Conservation (phyloP, 2,113 vertebrate species). For the Rhinopomastus cyanomelas region DNA sequence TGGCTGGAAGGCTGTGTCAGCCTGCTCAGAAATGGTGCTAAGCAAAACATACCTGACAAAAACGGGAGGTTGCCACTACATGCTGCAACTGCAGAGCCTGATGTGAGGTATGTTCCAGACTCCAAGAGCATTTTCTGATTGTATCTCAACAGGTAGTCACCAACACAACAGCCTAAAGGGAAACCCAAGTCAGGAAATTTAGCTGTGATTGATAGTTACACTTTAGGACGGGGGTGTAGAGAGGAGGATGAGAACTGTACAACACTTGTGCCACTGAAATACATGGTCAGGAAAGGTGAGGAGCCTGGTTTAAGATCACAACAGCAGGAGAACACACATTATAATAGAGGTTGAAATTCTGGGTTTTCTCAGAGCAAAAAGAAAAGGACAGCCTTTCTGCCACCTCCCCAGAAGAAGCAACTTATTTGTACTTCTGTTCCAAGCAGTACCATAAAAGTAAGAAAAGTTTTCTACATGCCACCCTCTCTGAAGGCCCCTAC, state of each 20-base stretch:
- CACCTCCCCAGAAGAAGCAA: background rate
- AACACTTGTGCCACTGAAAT: background rate
- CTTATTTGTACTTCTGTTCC: background rate
- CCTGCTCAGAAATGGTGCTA: slow-evolving; percentile 87
- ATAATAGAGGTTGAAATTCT: background rate
- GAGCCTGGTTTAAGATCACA: background rate
- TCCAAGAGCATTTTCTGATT: background rate
- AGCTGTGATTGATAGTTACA: background rate
- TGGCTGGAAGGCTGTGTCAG: slow-evolving; percentile 91
- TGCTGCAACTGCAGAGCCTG: slow-evolving; percentile 84
- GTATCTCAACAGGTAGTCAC: background rate
- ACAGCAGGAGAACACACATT: background rate
- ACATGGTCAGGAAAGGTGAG: background rate
- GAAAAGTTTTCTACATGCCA: background rate
- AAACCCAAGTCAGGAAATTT: background rate
- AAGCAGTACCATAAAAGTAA: background rate
- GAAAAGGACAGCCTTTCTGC: background rate
- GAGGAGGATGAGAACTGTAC: background rate
- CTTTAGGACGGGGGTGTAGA: background rate
- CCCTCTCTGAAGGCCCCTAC: background rate
- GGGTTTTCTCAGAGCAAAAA: background rate
- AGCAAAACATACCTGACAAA: slow-evolving; percentile 88
- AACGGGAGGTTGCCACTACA: slow-evolving; percentile 87
- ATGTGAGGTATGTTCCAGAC: slow-evolving; percentile 77
- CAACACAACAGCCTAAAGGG: background rate